Percentiles rank a stretch among this genome's conserved stretches.
Evolutionary conservation across 2,797 vertebrate species (phyloP).

Genomic region (Telmatherina bonti): DNA sequence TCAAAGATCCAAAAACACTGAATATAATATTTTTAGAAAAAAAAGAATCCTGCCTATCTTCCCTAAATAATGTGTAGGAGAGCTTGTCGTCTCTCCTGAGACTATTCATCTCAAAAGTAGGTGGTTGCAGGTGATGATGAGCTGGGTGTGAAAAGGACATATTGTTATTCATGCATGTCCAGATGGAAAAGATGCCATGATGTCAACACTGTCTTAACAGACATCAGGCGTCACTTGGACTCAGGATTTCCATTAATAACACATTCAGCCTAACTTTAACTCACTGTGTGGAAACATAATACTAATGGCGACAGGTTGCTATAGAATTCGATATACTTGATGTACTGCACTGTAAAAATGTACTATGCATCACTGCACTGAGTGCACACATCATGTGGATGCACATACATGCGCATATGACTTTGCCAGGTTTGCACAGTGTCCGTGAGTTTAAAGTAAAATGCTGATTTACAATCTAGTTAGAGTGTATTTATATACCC

Average conservation of each 20-base stretch:
- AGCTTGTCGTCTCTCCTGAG: neutral
- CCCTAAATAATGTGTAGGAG: neutral
- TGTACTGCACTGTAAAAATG: slow-evolving; percentile 6
- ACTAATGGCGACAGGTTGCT: slow-evolving; percentile 26
- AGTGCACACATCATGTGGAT: neutral
- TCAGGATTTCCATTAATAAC: slow-evolving; percentile 61
- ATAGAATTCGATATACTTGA: slow-evolving; percentile 11
- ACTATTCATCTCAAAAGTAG: neutral
- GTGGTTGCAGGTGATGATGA: slow-evolving; percentile 14
- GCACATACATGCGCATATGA: neutral
- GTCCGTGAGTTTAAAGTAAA: slow-evolving; percentile 26
- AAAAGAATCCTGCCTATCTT: slow-evolving; percentile 3
- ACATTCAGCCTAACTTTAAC: slow-evolving; percentile 23
- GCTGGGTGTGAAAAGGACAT: slow-evolving; percentile 24
- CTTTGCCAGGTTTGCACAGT: slow-evolving; percentile 8
- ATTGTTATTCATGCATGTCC: slow-evolving; percentile 34
- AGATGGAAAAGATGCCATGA: slow-evolving; percentile 50
- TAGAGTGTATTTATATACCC: slow-evolving; percentile 63
- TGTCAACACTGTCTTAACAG: slow-evolving; percentile 68
- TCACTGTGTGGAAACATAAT: slow-evolving; percentile 31
- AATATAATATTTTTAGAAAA: slow-evolving; percentile 12
- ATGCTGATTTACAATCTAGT: slow-evolving; percentile 53
- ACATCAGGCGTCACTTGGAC: slow-evolving; percentile 51
- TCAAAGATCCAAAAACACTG: slow-evolving; percentile 16
- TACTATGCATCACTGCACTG: neutral